phyloP scores from a whole-genome alignment of 1,140 invertebrate species.

The Drosophila oshimai region DNA sequence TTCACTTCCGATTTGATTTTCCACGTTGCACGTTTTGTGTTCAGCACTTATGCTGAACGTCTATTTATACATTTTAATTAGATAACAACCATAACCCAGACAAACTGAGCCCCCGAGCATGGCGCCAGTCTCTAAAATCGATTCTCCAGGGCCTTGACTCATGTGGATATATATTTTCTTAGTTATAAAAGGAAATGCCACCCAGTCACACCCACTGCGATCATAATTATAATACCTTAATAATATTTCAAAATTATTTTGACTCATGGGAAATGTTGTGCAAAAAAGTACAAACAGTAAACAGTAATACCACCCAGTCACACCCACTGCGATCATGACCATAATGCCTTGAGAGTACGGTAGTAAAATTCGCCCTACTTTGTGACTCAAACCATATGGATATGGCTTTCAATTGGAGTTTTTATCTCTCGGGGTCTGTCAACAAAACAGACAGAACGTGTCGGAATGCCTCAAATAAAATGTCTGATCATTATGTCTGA shows the following conservation, averaged over 20 bases:
- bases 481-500: background rate
- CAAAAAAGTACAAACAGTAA: background rate
- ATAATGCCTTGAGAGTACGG: background rate
- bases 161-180: background rate
- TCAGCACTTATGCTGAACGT: conserved; percentile 40
- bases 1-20: conserved; percentile 46
- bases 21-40: conserved; percentile 11
- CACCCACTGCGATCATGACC: background rate
- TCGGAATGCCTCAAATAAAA: background rate
- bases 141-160: conserved; percentile 21
- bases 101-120: conserved; percentile 17
- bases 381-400: conserved; percentile 8
- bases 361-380: conserved; percentile 3
- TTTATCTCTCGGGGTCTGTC: conserved; percentile 5
- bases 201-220: background rate
- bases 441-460: conserved; percentile 7
- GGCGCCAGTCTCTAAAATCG: background rate
- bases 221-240: background rate
- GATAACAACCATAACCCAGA: conserved; percentile 56
- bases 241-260: background rate
- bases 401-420: conserved; percentile 2
- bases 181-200: background rate
- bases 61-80: conserved; percentile 56
- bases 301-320: conserved; percentile 2
- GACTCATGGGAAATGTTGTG: conserved; percentile 3